Evolutionary conservation across 2,797 vertebrate species (phyloP), one percentile per base, ranked within the genome.

Genomic region (Sardinella longiceps): DNA sequence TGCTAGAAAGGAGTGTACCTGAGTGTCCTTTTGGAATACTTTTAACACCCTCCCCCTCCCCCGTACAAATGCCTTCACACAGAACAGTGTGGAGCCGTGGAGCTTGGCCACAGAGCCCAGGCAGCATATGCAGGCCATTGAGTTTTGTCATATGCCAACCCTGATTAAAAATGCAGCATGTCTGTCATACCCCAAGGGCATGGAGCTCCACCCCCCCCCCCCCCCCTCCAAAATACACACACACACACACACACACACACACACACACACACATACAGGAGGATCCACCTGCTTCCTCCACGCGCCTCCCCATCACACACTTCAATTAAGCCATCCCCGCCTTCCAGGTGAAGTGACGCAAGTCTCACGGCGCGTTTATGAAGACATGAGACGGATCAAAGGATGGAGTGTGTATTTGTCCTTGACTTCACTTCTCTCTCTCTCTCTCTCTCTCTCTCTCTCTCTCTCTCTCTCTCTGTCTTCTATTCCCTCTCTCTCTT

Each of bases 161-260:
- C 70, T 43, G 18, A 77, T 77, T 77, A 77, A 77, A 77, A 77
- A 77, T 77, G 70, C 70, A 39, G 37, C 70, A 77, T 43, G 70
- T 43, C 70, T n/a, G 37, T 77, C 70, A 23, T 77, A 6, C 70
- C 70, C 70, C 70, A 77, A 43, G 70, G 70, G 70, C 70, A 77
- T 23, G 18, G 0, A 43, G 33, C 37, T 23, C 33, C 7, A 77
- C 80, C 70, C 50, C 74, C 60, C 30, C 60, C 12, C 12, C 46
- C 46, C 46, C 11, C 46, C 10, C 28, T 11, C 25, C 30, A 18
- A 23, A 66, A 14, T 28, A 70, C 63, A 70, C 25, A 70, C 58
- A 63, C 58, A 63, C 58, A 63, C 58, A 28, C 63, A 70, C 30
- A 37, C 63, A 15, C 30, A 66, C 63, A 33, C 66, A 70, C 66